A percentile compares a stretch with the other conserved stretches of the same genome.
Evolutionary conservation across 2,797 vertebrate genomes (phyloP).

Genomic region (Acanthurus leucopareius): DNA sequence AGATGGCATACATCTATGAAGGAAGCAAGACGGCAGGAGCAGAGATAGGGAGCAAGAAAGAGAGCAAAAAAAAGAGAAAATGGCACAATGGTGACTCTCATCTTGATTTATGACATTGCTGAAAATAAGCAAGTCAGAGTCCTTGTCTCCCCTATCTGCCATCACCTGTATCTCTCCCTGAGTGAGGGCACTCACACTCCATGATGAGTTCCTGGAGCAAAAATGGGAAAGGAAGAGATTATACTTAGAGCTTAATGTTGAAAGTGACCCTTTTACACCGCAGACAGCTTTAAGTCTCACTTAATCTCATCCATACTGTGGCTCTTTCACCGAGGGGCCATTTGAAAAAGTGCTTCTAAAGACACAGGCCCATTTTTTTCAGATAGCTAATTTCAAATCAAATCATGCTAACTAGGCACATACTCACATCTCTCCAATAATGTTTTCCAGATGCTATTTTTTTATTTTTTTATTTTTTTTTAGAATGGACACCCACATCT

Average conservation of each 20-base stretch:
- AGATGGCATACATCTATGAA: slow-evolving; percentile 72
- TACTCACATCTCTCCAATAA: slow-evolving; percentile 6
- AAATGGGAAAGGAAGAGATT: slow-evolving; percentile 60
- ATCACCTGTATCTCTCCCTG: slow-evolving; percentile 59
- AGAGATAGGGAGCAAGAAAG: slow-evolving; percentile 33
- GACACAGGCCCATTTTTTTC: slow-evolving; percentile 25
- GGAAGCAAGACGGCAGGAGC: slow-evolving; percentile 43
- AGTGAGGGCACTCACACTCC: slow-evolving; percentile 52
- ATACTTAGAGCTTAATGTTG: slow-evolving; percentile 69
- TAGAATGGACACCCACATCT: slow-evolving; percentile 47
- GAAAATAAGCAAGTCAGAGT: slow-evolving; percentile 67
- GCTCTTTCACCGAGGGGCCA: slow-evolving; percentile 32
- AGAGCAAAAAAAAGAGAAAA: slow-evolving; percentile 12
- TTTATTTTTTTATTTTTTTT: neutral
- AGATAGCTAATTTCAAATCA: slow-evolving; percentile 41
- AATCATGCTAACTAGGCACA: slow-evolving; percentile 22
- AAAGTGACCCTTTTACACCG: slow-evolving; percentile 60
- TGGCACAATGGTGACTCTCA: slow-evolving; percentile 27
- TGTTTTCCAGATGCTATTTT: slow-evolving; percentile 53
- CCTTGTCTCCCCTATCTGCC: slow-evolving; percentile 62
- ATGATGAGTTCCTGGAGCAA: slow-evolving; percentile 60
- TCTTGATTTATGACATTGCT: slow-evolving; percentile 70
- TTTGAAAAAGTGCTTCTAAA: slow-evolving; percentile 33
- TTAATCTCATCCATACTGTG: slow-evolving; percentile 56
- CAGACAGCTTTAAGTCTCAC: slow-evolving; percentile 40